Evolutionary conservation across 2,113 vertebrate species (phyloP).

Genomic region (Tricholaema leucomelas): DNA sequence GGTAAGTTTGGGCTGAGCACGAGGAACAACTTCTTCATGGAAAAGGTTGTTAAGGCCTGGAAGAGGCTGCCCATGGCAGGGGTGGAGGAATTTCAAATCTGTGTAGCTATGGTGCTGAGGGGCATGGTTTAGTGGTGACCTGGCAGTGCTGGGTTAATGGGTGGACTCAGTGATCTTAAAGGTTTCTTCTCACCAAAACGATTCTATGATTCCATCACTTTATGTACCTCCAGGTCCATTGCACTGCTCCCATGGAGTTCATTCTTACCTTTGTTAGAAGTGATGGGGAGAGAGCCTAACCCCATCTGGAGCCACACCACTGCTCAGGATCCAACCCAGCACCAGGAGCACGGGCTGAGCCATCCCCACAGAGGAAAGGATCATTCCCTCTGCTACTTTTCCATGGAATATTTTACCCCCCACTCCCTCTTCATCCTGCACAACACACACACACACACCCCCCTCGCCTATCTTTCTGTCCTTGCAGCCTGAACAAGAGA

Average conservation of each 20-base stretch:
- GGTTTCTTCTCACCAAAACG: neutral
- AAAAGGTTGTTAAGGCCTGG: too few species aligned
- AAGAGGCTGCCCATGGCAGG: too few species aligned
- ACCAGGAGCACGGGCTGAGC: neutral
- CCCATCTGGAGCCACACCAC: neutral
- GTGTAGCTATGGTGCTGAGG: too few species aligned
- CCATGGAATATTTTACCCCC: neutral
- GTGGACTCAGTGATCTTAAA: neutral
- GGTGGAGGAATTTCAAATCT: too few species aligned
- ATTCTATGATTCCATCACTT: neutral
- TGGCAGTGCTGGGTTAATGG: neutral
- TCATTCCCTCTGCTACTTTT: neutral
- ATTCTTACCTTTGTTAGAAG: fast-evolving
- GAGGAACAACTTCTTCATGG: too few species aligned
- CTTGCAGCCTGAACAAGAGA: neutral
- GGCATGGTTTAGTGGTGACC: too few species aligned
- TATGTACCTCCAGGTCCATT: neutral
- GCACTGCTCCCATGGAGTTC: fast-evolving
- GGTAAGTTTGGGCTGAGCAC: too few species aligned
- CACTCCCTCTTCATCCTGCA: too few species aligned
- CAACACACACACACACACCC: too few species aligned
- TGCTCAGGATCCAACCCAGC: fast-evolving
- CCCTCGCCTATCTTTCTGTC: neutral
- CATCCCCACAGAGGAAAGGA: neutral
- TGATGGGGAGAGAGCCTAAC: fast-evolving